Evolutionary conservation across 2,888 invertebrate species (phyloP).

Genomic region (Ennomos fuscantarius): DNA sequence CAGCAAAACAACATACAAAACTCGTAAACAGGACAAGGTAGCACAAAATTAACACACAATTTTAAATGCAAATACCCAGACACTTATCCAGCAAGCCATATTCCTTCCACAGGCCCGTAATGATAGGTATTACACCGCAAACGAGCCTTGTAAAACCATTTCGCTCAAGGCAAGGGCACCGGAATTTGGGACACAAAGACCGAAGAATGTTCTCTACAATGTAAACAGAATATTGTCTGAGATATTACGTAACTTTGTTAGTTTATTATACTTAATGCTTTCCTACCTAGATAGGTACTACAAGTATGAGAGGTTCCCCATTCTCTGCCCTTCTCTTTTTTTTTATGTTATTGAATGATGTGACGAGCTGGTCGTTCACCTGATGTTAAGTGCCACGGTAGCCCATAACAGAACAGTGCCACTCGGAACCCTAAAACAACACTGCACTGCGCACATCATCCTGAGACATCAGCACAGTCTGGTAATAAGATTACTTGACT

Average conservation of each 20-base stretch:
- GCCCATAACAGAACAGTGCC: too few relatives aligned
- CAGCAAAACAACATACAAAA: too few relatives aligned
- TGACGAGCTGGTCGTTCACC: too few relatives aligned
- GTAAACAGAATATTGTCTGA: conserved; percentile 35
- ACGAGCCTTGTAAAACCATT: conserved; percentile 42
- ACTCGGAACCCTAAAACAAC: too few relatives aligned
- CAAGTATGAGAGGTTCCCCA: neutral
- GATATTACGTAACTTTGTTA: conserved; percentile 7
- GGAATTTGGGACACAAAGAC: conserved; percentile 44
- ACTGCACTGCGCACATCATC: too few relatives aligned
- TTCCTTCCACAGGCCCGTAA: conserved; percentile 33
- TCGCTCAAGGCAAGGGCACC: conserved; percentile 42
- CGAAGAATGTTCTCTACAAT: conserved; percentile 46
- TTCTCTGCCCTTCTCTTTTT: too few relatives aligned
- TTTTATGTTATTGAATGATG: too few relatives aligned
- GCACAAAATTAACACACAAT: conserved; percentile 21
- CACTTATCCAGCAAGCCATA: conserved; percentile 32
- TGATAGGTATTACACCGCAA: conserved; percentile 44
- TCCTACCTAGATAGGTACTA: neutral
- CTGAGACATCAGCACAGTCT: too few relatives aligned
- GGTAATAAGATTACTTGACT: too few relatives aligned
- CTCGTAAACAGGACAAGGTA: conserved; percentile 12
- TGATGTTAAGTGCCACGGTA: too few relatives aligned
- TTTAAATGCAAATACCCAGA: conserved; percentile 29
- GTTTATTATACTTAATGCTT: conserved; percentile 4